phyloP scores from a whole-genome alignment of 2,113 vertebrate genomes.

The Microcebus lehilahytsara region DNA sequence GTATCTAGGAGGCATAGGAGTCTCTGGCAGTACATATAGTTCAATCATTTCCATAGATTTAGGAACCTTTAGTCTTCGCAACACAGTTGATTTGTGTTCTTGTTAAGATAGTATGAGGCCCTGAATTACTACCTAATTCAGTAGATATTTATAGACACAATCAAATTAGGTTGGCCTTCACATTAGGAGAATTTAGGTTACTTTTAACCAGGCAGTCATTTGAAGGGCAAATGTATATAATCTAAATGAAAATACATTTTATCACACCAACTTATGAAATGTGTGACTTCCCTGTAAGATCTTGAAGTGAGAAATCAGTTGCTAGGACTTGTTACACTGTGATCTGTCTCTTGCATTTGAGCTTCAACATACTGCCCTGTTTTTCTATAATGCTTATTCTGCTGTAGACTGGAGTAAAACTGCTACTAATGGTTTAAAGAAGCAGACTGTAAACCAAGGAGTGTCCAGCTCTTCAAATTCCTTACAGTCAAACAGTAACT shows the following conservation, averaged over 20 bases:
- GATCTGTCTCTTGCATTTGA: slow-evolving; percentile 66
- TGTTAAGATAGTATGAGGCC: neutral
- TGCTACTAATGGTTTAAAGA: slow-evolving; percentile 88
- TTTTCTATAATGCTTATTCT: slow-evolving; percentile 77
- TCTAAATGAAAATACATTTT: slow-evolving; percentile 35
- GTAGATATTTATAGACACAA: neutral
- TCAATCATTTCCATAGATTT: neutral
- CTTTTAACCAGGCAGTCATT: slow-evolving; percentile 45
- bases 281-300: slow-evolving; percentile 22
- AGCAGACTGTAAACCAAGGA: slow-evolving; percentile 88
- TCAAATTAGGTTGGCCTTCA: slow-evolving; percentile 26
- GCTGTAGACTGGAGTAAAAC: slow-evolving; percentile 88
- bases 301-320: slow-evolving; percentile 37
- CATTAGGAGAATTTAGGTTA: slow-evolving; percentile 18
- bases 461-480: slow-evolving; percentile 89
- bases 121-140: slow-evolving; percentile 19
- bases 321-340: slow-evolving; percentile 62
- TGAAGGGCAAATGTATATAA: slow-evolving; percentile 13
- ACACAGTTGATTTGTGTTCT: neutral
- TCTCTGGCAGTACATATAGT: neutral
- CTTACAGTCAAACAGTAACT: slow-evolving; percentile 88
- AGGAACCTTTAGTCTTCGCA: neutral
- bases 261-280: slow-evolving; percentile 10
- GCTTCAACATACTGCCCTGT: slow-evolving; percentile 68
- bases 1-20: neutral